These are phyloP conservation scores for Pardalotus punctatus DNA, from an alignment of 2,113 vertebrate species.

Conservation along the genomic window DNA sequence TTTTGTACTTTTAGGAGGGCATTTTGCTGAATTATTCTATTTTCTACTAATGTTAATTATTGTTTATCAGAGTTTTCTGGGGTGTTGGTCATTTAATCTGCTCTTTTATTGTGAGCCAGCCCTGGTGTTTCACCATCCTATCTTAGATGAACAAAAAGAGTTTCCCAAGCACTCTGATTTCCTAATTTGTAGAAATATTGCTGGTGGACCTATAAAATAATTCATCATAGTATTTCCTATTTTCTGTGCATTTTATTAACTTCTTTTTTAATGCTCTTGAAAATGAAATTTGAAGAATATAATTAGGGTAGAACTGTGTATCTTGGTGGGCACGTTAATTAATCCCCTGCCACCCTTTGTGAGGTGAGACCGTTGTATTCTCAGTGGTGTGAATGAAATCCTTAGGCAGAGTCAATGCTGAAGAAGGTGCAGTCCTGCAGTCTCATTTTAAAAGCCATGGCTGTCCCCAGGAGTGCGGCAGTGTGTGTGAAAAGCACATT, in stretches of 20 bases:
- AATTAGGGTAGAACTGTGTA: neutral
- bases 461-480: neutral
- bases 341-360: neutral
- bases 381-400: neutral
- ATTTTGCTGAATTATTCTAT: neutral
- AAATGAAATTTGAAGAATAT: neutral
- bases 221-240: neutral
- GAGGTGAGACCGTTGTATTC: neutral
- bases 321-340: neutral
- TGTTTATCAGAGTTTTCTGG: neutral
- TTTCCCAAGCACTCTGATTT: neutral
- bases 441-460: neutral
- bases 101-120: neutral
- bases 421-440: neutral
- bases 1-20: neutral
- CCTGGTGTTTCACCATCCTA: neutral
- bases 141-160: neutral
- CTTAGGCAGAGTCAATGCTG: neutral
- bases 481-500: neutral
- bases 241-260: neutral
- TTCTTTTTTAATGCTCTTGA: neutral
- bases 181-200: neutral
- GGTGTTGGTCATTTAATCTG: neutral
- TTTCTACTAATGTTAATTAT: neutral
- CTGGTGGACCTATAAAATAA: neutral